These are phyloP conservation scores for Lepidochitona cinerea DNA, from an alignment of 2,888 invertebrate genomes.

Conservation along the genomic window DNA sequence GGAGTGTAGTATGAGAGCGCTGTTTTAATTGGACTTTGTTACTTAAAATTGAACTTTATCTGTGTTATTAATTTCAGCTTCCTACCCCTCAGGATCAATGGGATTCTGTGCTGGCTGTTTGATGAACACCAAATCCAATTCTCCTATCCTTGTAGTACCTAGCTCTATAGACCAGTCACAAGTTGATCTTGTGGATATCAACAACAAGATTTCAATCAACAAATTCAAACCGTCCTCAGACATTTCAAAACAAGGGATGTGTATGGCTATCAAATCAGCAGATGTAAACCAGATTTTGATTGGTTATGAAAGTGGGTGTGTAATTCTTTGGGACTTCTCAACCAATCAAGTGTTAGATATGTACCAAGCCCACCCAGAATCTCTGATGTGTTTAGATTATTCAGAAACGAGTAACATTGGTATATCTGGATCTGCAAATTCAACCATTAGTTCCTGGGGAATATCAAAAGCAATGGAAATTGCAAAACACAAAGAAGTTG, in stretches of 20 bases:
- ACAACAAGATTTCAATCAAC: slow-evolving; percentile 17
- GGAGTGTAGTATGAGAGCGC: no score
- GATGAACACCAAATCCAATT: slow-evolving; percentile 8
- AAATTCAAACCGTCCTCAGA: slow-evolving; percentile 18
- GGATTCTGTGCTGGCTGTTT: slow-evolving; percentile 33
- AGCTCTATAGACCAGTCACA: slow-evolving; percentile 31
- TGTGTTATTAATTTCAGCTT: not conserved
- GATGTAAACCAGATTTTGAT: slow-evolving; percentile 27
- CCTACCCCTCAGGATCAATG: not conserved
- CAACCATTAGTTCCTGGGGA: slow-evolving; percentile 36
- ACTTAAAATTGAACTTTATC: not conserved
- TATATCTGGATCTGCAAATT: slow-evolving; percentile 48
- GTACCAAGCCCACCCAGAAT: slow-evolving; percentile 38
- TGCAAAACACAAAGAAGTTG: slow-evolving; percentile 12
- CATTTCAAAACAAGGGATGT: slow-evolving; percentile 43
- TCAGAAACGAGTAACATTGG: slow-evolving; percentile 32
- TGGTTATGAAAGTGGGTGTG: slow-evolving; percentile 58
- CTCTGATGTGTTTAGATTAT: slow-evolving; percentile 52
- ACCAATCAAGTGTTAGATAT: slow-evolving; percentile 28
- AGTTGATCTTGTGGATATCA: slow-evolving; percentile 39
- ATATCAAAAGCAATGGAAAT: slow-evolving; percentile 25
- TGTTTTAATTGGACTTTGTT: not conserved
- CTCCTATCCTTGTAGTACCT: slow-evolving; percentile 36
- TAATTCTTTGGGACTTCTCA: slow-evolving; percentile 52
- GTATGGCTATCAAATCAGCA: slow-evolving; percentile 42